These are phyloP conservation scores for Trissolcus japonicus DNA, from an alignment of 2,888 invertebrate species.

Conservation along the genomic window DNA sequence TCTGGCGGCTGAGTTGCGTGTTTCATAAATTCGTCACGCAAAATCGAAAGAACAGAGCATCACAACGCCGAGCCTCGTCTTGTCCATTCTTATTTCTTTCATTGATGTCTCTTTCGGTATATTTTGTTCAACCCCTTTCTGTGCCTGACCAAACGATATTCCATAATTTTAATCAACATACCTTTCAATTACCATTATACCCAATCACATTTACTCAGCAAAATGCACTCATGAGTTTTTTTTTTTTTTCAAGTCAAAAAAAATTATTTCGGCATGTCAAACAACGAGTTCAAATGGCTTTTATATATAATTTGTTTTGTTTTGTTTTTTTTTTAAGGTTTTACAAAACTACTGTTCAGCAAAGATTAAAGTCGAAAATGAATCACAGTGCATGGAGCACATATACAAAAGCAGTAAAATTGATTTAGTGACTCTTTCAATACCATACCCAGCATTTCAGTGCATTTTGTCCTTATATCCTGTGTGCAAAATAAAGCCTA, in stretches of 20 bases:
- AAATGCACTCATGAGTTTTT: no score
- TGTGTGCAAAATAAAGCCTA: conserved; percentile 25
- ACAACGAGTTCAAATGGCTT: no score
- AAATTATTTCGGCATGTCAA: no score
- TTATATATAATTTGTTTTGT: no score
- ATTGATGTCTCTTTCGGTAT: conserved; percentile 25
- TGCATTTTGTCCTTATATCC: conserved; percentile 8
- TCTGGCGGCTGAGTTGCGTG: conserved; percentile 33
- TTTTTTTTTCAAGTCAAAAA: no score
- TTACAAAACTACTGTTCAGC: conserved; percentile 8
- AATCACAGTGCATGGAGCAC: background rate
- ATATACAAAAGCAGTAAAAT: conserved; percentile 1
- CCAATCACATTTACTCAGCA: no score
- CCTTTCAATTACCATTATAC: no score
- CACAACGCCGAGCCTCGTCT: conserved; percentile 12
- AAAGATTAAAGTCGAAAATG: background rate
- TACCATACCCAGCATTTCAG: conserved; percentile 10
- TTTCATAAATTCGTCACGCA: conserved; percentile 39
- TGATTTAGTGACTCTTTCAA: conserved; percentile 25
- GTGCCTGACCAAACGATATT: no score
- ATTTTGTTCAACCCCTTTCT: conserved; percentile 5
- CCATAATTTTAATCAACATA: no score
- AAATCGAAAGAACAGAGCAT: conserved; percentile 40
- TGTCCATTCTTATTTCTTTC: conserved; percentile 40
- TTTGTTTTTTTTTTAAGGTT: conserved; percentile 10